Percentiles rank a stretch among this genome's conserved stretches.
Conservation (phyloP, 2,888 invertebrate species). For the Phortica magna region DNA sequence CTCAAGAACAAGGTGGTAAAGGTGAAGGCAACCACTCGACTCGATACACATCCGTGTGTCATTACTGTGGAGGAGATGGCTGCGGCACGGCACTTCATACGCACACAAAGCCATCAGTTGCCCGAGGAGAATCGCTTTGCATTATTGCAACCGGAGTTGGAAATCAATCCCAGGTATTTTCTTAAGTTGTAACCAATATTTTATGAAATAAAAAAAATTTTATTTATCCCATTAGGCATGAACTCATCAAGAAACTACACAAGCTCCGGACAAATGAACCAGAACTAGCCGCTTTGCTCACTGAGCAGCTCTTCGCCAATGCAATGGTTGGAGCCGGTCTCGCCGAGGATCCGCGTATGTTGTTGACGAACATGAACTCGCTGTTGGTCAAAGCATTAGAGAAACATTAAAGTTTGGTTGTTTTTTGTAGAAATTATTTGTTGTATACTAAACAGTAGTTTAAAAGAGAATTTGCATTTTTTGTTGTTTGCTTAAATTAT, state of each 20-base stretch:
- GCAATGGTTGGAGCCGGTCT: slow-evolving; percentile 97
- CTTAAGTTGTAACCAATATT: not conserved
- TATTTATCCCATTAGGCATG: slow-evolving; percentile 83
- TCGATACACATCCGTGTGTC: slow-evolving; percentile 95
- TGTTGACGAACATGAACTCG: slow-evolving; percentile 92
- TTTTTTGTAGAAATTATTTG: not conserved
- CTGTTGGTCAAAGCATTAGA: slow-evolving; percentile 89
- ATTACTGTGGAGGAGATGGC: slow-evolving; percentile 98
- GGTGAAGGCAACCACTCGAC: slow-evolving; percentile 89
- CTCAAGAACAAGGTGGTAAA: slow-evolving; percentile 89
- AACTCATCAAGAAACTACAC: slow-evolving; percentile 92
- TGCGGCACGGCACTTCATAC: slow-evolving; percentile 95
- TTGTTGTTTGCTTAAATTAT: too few species aligned
- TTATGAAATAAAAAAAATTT: too few species aligned
- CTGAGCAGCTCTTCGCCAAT: slow-evolving; percentile 94
- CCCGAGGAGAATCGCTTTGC: slow-evolving; percentile 92
- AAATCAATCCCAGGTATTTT: slow-evolving; percentile 92
- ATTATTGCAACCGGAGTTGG: slow-evolving; percentile 92
- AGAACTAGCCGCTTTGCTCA: slow-evolving; percentile 89
- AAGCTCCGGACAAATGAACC: slow-evolving; percentile 86
- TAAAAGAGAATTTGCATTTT: not conserved
- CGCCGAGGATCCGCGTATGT: slow-evolving; percentile 91
- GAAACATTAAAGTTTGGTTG: slow-evolving; percentile 80
- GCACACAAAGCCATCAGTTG: slow-evolving; percentile 89
- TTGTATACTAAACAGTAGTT: not conserved